Evolutionary conservation across 2,888 invertebrate species (phyloP).

Genomic region (Deilephila elpenor): DNA sequence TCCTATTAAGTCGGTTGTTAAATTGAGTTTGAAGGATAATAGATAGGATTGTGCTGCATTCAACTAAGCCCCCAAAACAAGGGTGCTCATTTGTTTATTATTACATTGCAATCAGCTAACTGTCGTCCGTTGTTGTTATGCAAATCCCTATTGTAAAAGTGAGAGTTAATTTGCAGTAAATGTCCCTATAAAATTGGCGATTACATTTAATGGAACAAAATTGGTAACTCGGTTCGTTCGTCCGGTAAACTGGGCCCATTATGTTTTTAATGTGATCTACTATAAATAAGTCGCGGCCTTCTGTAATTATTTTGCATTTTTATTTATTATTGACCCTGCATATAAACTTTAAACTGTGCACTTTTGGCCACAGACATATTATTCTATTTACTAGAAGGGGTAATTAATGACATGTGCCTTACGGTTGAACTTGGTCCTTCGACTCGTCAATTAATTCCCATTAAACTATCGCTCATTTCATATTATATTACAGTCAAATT

Average conservation of each 20-base stretch:
- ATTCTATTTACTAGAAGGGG: too few relatives aligned
- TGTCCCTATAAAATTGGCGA: conserved; percentile 56
- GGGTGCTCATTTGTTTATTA: not conserved
- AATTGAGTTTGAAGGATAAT: not conserved
- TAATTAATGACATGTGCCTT: too few relatives aligned
- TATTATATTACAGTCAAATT: too few relatives aligned
- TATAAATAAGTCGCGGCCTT: not conserved
- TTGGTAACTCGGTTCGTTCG: conserved; percentile 54
- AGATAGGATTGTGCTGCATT: not conserved
- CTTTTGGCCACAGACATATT: too few relatives aligned
- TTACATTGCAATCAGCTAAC: conserved; percentile 55
- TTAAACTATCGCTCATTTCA: too few relatives aligned
- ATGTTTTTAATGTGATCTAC: not conserved
- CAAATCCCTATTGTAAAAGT: conserved; percentile 63
- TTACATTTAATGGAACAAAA: conserved; percentile 58
- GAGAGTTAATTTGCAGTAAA: conserved; percentile 66
- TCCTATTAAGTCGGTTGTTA: not conserved
- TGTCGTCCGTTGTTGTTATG: conserved; percentile 62
- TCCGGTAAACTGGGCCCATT: conserved; percentile 34
- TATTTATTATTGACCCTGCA: too few relatives aligned
- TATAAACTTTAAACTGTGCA: too few relatives aligned
- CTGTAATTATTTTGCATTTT: not conserved
- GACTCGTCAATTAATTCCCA: too few relatives aligned
- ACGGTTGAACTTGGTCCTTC: too few relatives aligned
- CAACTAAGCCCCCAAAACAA: not conserved